These are phyloP conservation scores for Rafetus swinhoei DNA, from an alignment of 2,113 vertebrate genomes.

Conservation along the genomic window DNA sequence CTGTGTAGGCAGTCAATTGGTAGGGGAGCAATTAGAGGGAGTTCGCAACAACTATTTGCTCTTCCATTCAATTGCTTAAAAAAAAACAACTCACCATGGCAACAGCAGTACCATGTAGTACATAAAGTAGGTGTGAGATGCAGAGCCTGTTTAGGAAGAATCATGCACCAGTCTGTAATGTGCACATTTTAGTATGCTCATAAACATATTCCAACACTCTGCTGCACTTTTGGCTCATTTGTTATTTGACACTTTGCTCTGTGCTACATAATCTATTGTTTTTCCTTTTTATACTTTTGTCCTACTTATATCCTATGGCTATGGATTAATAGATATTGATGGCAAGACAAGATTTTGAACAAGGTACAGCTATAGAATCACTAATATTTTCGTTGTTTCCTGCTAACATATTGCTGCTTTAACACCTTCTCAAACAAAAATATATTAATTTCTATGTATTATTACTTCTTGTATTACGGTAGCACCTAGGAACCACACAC, in stretches of 20 bases:
- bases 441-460: fast-evolving
- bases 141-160: constrained; percentile 64
- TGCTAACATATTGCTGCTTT: neutral
- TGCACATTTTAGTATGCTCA: constrained; percentile 11
- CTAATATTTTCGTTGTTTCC: neutral
- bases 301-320: neutral
- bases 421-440: neutral
- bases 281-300: neutral
- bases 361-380: neutral
- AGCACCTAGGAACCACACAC: fast-evolving
- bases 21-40: constrained; percentile 72
- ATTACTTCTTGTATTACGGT: neutral
- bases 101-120: constrained; percentile 78
- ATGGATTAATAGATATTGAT: neutral
- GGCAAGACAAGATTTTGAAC: neutral
- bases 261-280: neutral
- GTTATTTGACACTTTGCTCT: constrained; percentile 11
- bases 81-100: constrained; percentile 79
- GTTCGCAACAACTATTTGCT: constrained; percentile 77
- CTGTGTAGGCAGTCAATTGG: constrained; percentile 61
- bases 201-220: constrained; percentile 13
- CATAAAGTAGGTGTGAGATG: constrained; percentile 71
- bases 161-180: constrained; percentile 46
- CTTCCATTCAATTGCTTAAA: constrained; percentile 78
- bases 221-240: constrained; percentile 38